A percentile compares a stretch with the other conserved stretches of the same genome.
Conservation (phyloP, 2,888 invertebrate genomes). For the Pheosia tremula region DNA sequence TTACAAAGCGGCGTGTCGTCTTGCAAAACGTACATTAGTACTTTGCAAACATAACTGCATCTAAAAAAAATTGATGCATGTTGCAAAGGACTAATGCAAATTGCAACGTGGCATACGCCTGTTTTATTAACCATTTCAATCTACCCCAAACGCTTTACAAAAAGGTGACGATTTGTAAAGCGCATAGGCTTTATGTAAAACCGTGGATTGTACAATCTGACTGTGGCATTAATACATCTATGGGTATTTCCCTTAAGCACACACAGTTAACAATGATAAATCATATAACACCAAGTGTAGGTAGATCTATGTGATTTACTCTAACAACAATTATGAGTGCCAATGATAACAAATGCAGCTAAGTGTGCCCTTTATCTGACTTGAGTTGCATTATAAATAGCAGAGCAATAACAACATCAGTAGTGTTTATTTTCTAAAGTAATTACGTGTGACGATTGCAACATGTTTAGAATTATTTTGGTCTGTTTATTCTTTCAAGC, state of each 20-base stretch:
- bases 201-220: no score
- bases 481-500: slow-evolving; percentile 19
- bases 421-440: slow-evolving; percentile 10
- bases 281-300: slow-evolving; percentile 11
- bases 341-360: slow-evolving; percentile 10
- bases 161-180: no score
- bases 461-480: slow-evolving; percentile 30
- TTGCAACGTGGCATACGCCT: no score
- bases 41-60: no score
- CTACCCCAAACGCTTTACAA: no score
- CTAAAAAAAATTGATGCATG: no score
- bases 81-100: no score
- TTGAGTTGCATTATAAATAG: slow-evolving; percentile 27
- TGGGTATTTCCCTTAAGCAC: not conserved
- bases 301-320: slow-evolving; percentile 35
- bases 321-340: slow-evolving; percentile 24
- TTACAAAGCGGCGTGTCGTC: no score
- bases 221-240: no score
- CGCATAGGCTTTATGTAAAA: no score
- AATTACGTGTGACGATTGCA: slow-evolving; percentile 12
- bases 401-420: slow-evolving; percentile 6
- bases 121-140: no score
- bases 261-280: slow-evolving; percentile 10
- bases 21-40: no score
- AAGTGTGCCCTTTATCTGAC: slow-evolving; percentile 14